Percentiles rank a stretch among this genome's conserved stretches.
phyloP scores from a whole-genome alignment of 2,888 invertebrate genomes.

The Herminia tarsipennalis region DNA sequence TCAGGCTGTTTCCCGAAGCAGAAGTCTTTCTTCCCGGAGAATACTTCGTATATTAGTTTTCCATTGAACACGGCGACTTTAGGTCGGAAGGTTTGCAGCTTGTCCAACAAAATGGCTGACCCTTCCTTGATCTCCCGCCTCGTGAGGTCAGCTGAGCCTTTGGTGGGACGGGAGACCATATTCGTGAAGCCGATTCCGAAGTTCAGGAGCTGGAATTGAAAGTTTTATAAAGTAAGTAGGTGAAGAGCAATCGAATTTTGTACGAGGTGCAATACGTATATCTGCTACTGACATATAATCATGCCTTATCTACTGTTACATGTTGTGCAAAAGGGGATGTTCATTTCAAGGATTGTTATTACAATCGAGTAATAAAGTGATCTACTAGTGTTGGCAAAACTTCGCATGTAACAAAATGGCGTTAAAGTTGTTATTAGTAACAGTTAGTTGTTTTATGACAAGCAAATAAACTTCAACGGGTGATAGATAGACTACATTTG shows the following conservation, averaged over 20 bases:
- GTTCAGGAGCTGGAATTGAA: slow-evolving; percentile 88
- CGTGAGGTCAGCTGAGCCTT: slow-evolving; percentile 97
- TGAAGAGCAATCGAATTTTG: background rate
- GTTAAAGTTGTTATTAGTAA: too few relatives aligned
- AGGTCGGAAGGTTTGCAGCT: slow-evolving; percentile 95
- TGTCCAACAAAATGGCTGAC: slow-evolving; percentile 94
- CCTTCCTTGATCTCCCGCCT: slow-evolving; percentile 97
- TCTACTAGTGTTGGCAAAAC: too few relatives aligned
- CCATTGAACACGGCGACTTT: slow-evolving; percentile 99
- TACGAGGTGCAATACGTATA: too few relatives aligned
- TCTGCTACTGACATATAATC: too few relatives aligned
- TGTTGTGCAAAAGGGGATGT: too few relatives aligned
- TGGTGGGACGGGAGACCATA: slow-evolving; percentile 97
- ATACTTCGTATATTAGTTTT: slow-evolving; percentile 99
- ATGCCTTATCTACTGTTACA: background rate
- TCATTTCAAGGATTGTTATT: too few relatives aligned
- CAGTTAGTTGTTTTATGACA: too few relatives aligned
- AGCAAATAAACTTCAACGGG: too few relatives aligned
- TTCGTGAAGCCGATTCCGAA: slow-evolving; percentile 99
- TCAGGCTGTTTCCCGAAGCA: slow-evolving; percentile 98
- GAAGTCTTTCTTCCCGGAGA: slow-evolving; percentile 98
- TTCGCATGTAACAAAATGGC: too few relatives aligned
- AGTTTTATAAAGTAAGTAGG: background rate
- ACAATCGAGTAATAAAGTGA: too few relatives aligned
- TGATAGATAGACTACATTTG: too few relatives aligned